Percentiles rank a stretch among this genome's conserved stretches.
phyloP scores from a whole-genome alignment of 2,113 vertebrate genomes.

The Lipotes vexillifer region DNA sequence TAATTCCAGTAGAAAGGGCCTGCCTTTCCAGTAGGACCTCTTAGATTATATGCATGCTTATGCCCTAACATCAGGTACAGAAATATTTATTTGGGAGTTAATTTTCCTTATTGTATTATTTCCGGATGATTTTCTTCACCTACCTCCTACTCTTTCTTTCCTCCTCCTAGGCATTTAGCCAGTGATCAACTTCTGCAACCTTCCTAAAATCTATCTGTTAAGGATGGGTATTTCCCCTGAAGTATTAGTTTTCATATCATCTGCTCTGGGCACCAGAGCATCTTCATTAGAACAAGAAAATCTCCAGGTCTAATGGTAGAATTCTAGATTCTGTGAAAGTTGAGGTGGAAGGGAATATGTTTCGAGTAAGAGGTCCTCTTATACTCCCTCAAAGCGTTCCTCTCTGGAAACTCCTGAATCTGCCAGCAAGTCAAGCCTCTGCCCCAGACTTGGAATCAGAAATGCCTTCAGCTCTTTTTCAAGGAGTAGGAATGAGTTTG shows the following conservation, averaged over 20 bases:
- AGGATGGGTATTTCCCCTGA: background rate
- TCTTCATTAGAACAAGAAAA: background rate
- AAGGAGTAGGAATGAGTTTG: background rate
- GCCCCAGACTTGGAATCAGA: background rate
- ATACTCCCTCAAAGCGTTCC: background rate
- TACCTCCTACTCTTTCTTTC: background rate
- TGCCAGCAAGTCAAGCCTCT: background rate
- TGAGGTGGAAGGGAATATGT: background rate
- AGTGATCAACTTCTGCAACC: background rate
- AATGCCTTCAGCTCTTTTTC: background rate
- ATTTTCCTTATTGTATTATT: background rate
- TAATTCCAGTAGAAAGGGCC: background rate
- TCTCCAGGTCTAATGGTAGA: background rate
- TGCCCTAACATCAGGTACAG: background rate
- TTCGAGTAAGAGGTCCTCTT: background rate
- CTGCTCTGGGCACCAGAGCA: background rate
- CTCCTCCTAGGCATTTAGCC: background rate
- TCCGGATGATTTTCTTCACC: background rate
- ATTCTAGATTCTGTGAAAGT: background rate
- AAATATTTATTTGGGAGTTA: background rate
- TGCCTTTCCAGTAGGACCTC: background rate
- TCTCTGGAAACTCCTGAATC: background rate
- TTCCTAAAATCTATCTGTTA: background rate
- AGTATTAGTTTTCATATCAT: background rate
- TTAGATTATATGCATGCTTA: background rate